Conservation (phyloP, 2,113 vertebrate genomes). For the Solenodon paradoxus region DNA sequence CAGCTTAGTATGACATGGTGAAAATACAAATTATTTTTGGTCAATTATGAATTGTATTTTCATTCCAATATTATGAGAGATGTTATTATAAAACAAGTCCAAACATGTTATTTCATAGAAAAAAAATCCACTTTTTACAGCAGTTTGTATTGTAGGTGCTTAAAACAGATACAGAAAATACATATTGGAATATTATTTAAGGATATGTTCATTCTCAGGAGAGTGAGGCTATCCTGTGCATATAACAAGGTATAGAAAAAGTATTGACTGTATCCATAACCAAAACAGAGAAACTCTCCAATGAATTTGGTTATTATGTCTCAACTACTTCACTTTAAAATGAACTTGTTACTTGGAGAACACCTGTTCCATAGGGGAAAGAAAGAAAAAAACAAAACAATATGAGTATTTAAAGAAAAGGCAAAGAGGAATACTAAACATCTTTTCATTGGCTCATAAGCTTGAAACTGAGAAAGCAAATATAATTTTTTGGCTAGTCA, state of each 20-base stretch:
- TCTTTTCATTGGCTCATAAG: not conserved
- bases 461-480: not conserved
- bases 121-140: not conserved
- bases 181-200: not conserved
- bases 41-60: not conserved
- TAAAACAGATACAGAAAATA: not conserved
- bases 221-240: not conserved
- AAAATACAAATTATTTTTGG: not conserved
- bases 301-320: not conserved
- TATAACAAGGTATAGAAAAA: not conserved
- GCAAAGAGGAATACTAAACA: accelerated
- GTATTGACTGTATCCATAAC: not conserved
- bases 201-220: not conserved
- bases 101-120: not conserved
- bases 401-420: too few species aligned
- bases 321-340: not conserved
- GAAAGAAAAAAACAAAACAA: not conserved
- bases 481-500: not conserved
- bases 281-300: not conserved
- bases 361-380: not conserved
- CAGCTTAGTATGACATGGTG: not conserved
- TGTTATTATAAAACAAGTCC: not conserved
- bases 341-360: not conserved
- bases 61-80: not conserved
- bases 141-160: not conserved